Evolutionary conservation across 2,797 vertebrate species (phyloP), one percentile per base, ranked within the genome.

Genomic region (Sebastes steindachneri): DNA sequence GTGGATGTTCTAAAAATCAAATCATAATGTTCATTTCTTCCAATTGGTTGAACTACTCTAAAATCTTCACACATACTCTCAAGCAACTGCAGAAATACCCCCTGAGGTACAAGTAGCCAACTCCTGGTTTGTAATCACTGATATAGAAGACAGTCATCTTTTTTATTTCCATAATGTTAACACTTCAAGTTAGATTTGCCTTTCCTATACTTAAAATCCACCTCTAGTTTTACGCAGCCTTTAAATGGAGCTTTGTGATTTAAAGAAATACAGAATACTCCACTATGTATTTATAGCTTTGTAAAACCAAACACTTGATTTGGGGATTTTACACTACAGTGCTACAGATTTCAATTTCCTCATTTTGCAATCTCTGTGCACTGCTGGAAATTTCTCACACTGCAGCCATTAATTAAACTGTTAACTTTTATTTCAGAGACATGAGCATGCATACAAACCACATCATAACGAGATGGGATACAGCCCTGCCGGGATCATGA

Each of bases 361-460:
- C 19, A 57, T 75, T 77, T 80, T 80, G 60, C 35, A 75, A 63
- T 73, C 33, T 74, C 65, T 73, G 72, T 25, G 55, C 65, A 23
- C 72, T 70, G 70, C 54, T 79, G 54, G 62, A 72, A 74, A 65
- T 41, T 25, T 65, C 15, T 77, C 65, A 78, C 65, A 78, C 14
- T 41, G 55, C 73, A 29, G 29, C 67, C 37, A 65, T 78, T 89
- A 83, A 92, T 86, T 68, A 53, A 69, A 84, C 62, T 87, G 73
- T 88, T 87, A 73, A 83, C 71, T 89, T 83, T 85, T 78, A 75
- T 93, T 95, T 84, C 87, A 91, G 86, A 84, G 86, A 73, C 72
- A 87, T 88, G 88, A 74, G 69, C 65, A 6, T 59, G 78, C 76
- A 86, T 86, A 82, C 72, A 77, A 85, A 87, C 48, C 41, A 33